phyloP scores from a whole-genome alignment of 2,888 invertebrate species.

The Acheta domesticus region DNA sequence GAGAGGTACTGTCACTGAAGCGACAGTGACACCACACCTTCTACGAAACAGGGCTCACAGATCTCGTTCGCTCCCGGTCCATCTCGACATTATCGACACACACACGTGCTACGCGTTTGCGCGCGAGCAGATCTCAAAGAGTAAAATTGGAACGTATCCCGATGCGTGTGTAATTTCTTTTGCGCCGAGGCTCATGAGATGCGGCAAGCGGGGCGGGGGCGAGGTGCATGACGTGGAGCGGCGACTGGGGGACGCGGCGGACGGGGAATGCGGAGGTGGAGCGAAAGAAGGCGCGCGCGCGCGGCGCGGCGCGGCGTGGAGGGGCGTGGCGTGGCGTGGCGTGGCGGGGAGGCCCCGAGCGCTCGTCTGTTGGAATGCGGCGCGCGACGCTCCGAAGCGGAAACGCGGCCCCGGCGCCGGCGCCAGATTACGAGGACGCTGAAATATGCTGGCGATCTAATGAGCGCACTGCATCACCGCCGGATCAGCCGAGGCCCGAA shows the following conservation, averaged over 20 bases:
- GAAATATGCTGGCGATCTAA: constrained; percentile 2
- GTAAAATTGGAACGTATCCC: too few relatives aligned
- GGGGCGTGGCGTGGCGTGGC: background rate
- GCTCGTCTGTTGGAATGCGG: background rate
- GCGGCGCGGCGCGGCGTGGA: background rate
- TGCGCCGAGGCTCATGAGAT: too few relatives aligned
- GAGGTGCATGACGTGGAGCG: background rate
- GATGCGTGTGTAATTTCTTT: too few relatives aligned
- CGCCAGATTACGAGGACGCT: background rate
- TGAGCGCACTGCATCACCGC: background rate
- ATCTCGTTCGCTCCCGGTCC: too few relatives aligned
- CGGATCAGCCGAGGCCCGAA: background rate
- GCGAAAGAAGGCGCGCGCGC: background rate
- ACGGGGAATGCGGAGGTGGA: background rate
- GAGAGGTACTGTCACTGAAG: too few relatives aligned
- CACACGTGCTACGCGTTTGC: too few relatives aligned
- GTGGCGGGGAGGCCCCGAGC: background rate
- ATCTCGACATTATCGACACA: too few relatives aligned
- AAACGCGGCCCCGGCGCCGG: background rate
- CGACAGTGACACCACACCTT: too few relatives aligned
- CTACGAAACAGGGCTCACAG: too few relatives aligned
- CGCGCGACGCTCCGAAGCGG: background rate
- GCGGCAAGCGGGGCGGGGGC: background rate
- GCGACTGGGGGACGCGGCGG: background rate
- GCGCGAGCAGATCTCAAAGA: too few relatives aligned